Percentiles rank a stretch among this genome's conserved stretches.
These are phyloP conservation scores for Oligia fasciuncula DNA, from an alignment of 2,888 invertebrate species.

Conservation along the genomic window DNA sequence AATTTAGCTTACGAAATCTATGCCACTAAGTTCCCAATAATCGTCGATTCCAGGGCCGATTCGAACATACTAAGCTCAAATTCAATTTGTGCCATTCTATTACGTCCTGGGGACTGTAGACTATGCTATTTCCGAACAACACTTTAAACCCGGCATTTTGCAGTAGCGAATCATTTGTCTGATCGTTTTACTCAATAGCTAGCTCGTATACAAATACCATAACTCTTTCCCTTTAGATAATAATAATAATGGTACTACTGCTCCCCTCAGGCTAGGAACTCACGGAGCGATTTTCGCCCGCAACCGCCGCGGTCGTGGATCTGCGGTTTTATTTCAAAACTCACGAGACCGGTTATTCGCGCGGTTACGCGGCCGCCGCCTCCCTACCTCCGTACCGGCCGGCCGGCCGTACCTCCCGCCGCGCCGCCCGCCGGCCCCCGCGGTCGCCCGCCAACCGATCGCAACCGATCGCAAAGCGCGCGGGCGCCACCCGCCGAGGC, in stretches of 20 bases:
- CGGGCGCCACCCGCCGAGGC: too few species aligned
- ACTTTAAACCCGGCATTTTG: conserved; percentile 5
- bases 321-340: too few species aligned
- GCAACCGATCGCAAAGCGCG: too few species aligned
- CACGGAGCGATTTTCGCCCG: too few species aligned
- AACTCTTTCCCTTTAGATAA: conserved; percentile 13
- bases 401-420: too few species aligned
- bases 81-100: neutral
- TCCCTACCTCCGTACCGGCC: too few species aligned
- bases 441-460: too few species aligned
- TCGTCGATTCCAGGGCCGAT: neutral
- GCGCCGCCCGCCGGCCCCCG: too few species aligned
- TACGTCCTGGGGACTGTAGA: neutral
- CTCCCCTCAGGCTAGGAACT: too few species aligned
- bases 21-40: neutral
- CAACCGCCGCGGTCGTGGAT: too few species aligned
- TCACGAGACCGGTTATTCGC: too few species aligned
- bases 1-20: neutral
- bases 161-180: neutral
- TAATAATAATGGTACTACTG: conserved; percentile 18
- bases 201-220: conserved; percentile 1
- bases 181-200: conserved; percentile 5
- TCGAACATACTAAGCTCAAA: conserved; percentile 1
- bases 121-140: neutral
- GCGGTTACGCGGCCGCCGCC: too few species aligned